Conservation (phyloP, 1,140 invertebrate species). For the Caenorhabditis brenneri region DNA sequence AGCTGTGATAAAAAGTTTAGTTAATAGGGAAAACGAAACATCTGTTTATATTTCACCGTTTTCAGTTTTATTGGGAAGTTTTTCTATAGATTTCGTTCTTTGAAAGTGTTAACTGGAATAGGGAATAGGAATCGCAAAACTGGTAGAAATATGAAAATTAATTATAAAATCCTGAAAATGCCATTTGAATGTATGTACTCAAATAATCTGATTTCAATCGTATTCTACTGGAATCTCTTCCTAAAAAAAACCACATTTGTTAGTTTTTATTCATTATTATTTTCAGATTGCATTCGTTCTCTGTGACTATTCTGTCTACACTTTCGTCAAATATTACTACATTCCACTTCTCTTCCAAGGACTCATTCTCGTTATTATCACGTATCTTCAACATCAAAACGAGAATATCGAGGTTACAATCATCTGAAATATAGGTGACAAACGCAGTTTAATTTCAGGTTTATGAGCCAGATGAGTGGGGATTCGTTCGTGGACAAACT, state of each 20-base stretch:
- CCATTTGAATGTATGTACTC: no score
- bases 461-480: constrained; percentile 71
- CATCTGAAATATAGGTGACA: not conserved
- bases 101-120: no score
- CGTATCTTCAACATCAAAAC: constrained; percentile 72
- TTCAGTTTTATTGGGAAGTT: no score
- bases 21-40: no score
- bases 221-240: no score
- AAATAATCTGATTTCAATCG: no score
- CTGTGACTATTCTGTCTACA: constrained; percentile 63
- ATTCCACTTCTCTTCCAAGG: constrained; percentile 71
- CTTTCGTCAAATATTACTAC: constrained; percentile 69
- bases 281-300: constrained; percentile 58
- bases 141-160: no score
- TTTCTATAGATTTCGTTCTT: no score
- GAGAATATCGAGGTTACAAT: constrained; percentile 64
- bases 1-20: no score
- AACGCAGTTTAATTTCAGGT: constrained; percentile 54
- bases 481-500: constrained; percentile 71
- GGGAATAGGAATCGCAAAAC: no score
- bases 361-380: constrained; percentile 71
- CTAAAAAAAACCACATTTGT: not conserved
- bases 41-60: not conserved
- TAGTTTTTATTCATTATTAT: not conserved
- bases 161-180: no score